A percentile compares a stretch with the other conserved stretches of the same genome.
Conservation (phyloP, 2,113 vertebrate species). For the Alligator sinensis region DNA sequence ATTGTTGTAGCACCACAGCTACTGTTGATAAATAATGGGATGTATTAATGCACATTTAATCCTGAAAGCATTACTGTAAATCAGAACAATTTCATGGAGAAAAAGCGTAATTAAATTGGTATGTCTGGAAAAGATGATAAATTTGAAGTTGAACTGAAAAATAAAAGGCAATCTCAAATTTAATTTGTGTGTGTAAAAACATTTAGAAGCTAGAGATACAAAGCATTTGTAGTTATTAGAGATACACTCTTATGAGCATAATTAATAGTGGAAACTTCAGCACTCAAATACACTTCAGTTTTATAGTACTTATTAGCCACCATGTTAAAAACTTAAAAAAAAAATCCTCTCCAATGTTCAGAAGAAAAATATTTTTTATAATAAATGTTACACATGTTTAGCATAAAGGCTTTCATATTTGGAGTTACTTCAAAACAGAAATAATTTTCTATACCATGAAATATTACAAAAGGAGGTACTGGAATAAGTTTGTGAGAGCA, state of each 20-base stretch:
- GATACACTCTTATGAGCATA: neutral
- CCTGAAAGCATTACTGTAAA: neutral
- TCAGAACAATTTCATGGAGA: slow-evolving; percentile 28
- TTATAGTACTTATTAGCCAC: neutral
- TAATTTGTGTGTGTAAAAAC: neutral
- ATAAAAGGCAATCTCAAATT: neutral
- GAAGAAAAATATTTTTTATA: neutral
- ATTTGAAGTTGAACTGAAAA: neutral
- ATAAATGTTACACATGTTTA: neutral
- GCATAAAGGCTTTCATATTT: neutral
- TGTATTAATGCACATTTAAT: neutral
- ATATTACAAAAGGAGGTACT: too few species aligned
- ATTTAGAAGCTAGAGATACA: neutral
- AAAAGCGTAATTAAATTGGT: neutral
- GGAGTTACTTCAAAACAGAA: neutral
- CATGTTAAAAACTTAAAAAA: neutral
- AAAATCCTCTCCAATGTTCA: neutral
- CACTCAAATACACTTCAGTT: neutral
- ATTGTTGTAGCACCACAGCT: slow-evolving; percentile 33
- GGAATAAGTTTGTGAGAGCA: too few species aligned
- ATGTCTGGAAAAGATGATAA: slow-evolving; percentile 13
- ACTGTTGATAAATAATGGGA: neutral
- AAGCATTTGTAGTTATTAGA: neutral
- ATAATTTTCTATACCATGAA: too few species aligned
- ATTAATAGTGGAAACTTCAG: neutral